Percentiles rank a stretch among this genome's conserved stretches.
Conservation (phyloP, 2,113 vertebrate species). For the Halichoeres trimaculatus region DNA sequence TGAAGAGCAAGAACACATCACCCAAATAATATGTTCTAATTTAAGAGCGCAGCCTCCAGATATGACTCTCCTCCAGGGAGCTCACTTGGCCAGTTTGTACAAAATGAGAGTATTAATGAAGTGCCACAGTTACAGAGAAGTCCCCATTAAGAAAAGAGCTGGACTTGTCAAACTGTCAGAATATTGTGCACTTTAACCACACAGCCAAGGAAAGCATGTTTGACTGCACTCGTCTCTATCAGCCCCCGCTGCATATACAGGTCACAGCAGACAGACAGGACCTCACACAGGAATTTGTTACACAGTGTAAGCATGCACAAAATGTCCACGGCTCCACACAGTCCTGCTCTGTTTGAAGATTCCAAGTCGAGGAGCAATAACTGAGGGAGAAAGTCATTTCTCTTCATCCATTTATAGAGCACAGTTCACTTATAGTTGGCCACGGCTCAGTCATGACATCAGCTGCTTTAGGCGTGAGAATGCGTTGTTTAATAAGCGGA, state of each 20-base stretch:
- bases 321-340: slow-evolving; percentile 39
- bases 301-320: slow-evolving; percentile 39
- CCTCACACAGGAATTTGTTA: slow-evolving; percentile 61
- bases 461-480: slow-evolving; percentile 81
- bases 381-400: slow-evolving; percentile 62
- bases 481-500: slow-evolving; percentile 69
- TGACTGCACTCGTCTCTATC: slow-evolving; percentile 19
- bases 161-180: not conserved
- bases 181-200: not conserved
- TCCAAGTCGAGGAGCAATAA: slow-evolving; percentile 60
- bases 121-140: not conserved
- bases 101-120: not conserved
- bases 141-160: slow-evolving; percentile 6
- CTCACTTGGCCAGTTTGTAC: not conserved
- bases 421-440: slow-evolving; percentile 74
- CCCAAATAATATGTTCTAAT: slow-evolving; percentile 74
- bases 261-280: slow-evolving; percentile 42
- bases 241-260: slow-evolving; percentile 28
- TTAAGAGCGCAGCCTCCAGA: slow-evolving; percentile 45
- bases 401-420: slow-evolving; percentile 74
- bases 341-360: slow-evolving; percentile 59
- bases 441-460: slow-evolving; percentile 74
- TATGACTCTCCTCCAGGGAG: slow-evolving; percentile 1
- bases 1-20: slow-evolving; percentile 61
- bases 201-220: not conserved